A percentile compares a stretch with the other conserved stretches of the same genome.
Conservation (phyloP, 2,797 vertebrate genomes). For the Artibeus lituratus region DNA sequence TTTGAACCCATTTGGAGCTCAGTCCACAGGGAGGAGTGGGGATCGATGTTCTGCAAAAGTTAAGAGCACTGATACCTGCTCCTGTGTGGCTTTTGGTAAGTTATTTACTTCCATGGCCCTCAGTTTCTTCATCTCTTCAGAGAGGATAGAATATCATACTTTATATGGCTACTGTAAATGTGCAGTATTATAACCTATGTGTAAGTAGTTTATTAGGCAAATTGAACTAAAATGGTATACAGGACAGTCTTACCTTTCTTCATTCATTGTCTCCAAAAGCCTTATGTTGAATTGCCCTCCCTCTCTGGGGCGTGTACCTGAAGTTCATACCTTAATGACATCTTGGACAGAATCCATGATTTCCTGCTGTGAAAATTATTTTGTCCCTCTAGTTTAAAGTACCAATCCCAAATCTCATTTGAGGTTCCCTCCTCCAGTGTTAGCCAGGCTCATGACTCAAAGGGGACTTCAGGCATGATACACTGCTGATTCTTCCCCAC, state of each 20-base stretch:
- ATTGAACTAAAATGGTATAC: fast-evolving
- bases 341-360: not conserved
- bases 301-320: not conserved
- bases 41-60: not conserved
- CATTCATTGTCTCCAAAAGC: not conserved
- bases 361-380: slow-evolving; percentile 24
- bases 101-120: not conserved
- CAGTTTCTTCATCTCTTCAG: not conserved
- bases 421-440: not conserved
- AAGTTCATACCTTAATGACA: not conserved
- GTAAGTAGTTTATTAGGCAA: not conserved
- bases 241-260: not conserved
- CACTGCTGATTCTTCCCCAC: not conserved
- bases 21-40: too few species aligned
- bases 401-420: not conserved
- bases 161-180: not conserved
- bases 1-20: not conserved
- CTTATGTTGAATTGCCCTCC: not conserved
- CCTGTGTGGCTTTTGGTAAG: not conserved
- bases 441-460: not conserved
- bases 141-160: not conserved
- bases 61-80: too few species aligned
- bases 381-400: not conserved
- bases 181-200: not conserved
- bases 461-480: not conserved